Base-by-base conservation (phyloP, 2,113 vertebrate genomes). In the Gyps fulvus region DNA sequence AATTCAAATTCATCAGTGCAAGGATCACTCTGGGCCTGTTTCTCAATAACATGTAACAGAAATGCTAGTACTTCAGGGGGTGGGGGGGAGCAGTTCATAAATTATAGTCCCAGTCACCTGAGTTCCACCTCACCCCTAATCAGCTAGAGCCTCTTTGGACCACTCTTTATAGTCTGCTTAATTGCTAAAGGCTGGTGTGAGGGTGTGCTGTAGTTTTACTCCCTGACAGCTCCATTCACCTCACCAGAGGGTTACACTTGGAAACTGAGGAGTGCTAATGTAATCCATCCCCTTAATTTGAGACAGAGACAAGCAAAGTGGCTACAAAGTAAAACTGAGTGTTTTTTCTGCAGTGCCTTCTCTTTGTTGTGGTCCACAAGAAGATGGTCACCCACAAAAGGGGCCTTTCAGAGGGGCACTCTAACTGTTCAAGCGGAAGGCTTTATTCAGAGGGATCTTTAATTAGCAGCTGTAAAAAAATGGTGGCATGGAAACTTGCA, bases 401-500 rank as follows among this genome's bases (percentile, higher is more conserved):
- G 31, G 31, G 40, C 76, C 40, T 80, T 90, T 95, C 71, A 83
- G 63, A 86, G 9, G 5, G 27, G 40, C 52, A 69, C 40, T 93
- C 57, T 62, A 87, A 50, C 69, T 88, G 40, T 80, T 95, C 82
- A 88, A 69, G 66, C 52, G 80, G 57, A 55, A 50, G 40, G 40
- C 36, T 80, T 95, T 88, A 88, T 79, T 95, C 74, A 92, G 23
- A 79, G 5, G 9, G 40, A 61, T 66, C 55, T 94, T 89, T 89
- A 90, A 96, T 86, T 90, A 90, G 58, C 67, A 82, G 50, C 14
- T 89, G 55, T 66, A 94, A 90, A 87, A 50, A 94, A 94, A 96
- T 10, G 13, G 27, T 73, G 13, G n/a, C 73, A 42, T 82, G 47
- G 59, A 80, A 86, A 78, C 21, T 10, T 40, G 22, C 19, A 16